Base-by-base conservation (phyloP, 2,797 vertebrate genomes). In the Lepilemur septentrionalis region DNA sequence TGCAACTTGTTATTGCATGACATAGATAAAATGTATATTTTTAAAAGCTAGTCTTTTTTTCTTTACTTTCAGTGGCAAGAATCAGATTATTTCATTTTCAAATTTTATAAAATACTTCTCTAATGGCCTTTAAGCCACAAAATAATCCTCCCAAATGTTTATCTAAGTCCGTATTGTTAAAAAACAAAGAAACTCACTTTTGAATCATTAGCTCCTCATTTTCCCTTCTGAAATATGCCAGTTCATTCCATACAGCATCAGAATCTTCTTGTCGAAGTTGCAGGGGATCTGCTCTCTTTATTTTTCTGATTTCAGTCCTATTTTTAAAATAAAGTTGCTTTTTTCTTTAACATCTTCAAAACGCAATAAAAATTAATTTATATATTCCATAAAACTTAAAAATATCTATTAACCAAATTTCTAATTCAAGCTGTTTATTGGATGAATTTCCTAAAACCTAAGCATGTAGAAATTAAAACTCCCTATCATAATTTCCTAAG, bases 231-330 rank as follows among this genome's bases (percentile, higher is more conserved):
- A 99, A 99, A 99, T 99, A 99, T 61, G 98, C 97, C 98, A 99
- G 98, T 85, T 99, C 99, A 67, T 99, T 99, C 99, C 99, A 99
- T 20, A 99, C 98, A 13, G 98, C 98, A 98, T 99, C 99, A 73
- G 98, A 99, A 99, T 99, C 96, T 98, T 99, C 99, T 96, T 99
- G 99, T 91, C 97, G 98, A 72, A 99, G 98, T 96, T 99, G 98
- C 92, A 96, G 97, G 0, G 97, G 98, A 63, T 99, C 98, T 89
- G 98, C 98, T 86, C 97, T 98, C 38, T 95, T 98, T 59, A 88
- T 96, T 97, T 98, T 97, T 93, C 72, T 95, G 48, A 93, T 98
- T 97, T 98, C 98, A 97, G 93, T 93, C 96, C 99, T 99, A 97
- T 94, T 97, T 97, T 96, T 43, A 96, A 96, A 96, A 94, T 84